A percentile compares a stretch with the other conserved stretches of the same genome.
phyloP scores from a whole-genome alignment of 2,797 vertebrate genomes.

The Epinephelus awoara region DNA sequence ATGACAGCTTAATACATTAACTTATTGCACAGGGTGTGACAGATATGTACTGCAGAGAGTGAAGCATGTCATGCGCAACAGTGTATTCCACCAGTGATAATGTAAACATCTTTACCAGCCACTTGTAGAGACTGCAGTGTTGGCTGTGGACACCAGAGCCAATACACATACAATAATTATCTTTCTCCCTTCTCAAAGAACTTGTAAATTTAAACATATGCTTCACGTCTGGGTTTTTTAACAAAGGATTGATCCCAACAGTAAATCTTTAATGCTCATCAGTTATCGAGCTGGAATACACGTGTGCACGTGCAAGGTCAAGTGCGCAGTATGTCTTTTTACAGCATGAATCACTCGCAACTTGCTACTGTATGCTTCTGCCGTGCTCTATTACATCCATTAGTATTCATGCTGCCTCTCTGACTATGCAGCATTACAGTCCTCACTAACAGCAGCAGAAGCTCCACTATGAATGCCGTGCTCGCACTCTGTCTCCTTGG shows the following conservation, averaged over 20 bases:
- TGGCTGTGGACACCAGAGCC: background rate
- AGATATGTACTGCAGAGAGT: background rate
- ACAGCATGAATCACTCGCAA: conserved; percentile 5
- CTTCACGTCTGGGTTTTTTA: background rate
- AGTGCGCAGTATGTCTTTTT: conserved; percentile 1
- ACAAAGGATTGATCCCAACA: background rate
- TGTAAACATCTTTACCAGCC: background rate
- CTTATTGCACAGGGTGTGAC: background rate
- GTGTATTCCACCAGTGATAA: background rate
- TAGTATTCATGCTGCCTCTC: conserved; percentile 71
- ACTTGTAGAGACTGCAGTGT: background rate
- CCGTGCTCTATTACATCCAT: conserved; percentile 49
- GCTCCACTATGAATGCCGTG: conserved; percentile 28
- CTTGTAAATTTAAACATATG: background rate
- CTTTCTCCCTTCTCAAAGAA: too few species aligned
- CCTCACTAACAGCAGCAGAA: conserved; percentile 42
- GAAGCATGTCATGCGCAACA: background rate
- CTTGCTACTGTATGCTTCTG: conserved; percentile 31
- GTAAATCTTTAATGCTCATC: background rate
- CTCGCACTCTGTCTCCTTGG: conserved; percentile 22
- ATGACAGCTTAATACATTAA: background rate
- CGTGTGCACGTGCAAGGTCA: background rate
- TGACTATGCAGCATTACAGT: conserved; percentile 66
- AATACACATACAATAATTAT: background rate
- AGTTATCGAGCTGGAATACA: conserved; percentile 4